Conservation (phyloP, 2,888 invertebrate genomes). For the Acronicta alni region DNA sequence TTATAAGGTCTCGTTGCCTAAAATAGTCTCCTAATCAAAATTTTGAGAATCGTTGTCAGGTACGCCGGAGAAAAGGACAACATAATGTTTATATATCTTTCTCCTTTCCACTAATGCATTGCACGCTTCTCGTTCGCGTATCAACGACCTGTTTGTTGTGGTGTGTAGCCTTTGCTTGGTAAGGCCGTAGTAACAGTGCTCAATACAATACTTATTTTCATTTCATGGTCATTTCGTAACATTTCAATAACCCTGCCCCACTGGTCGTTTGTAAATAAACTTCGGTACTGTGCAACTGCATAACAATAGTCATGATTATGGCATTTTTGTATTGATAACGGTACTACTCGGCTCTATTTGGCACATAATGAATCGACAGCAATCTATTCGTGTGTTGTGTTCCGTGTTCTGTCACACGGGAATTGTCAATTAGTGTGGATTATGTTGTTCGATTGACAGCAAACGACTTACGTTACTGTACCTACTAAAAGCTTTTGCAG, state of each 20-base stretch:
- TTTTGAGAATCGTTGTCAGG: conserved; percentile 69
- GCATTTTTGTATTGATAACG: conserved; percentile 53
- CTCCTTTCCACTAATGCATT: conserved; percentile 74
- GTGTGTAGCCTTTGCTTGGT: conserved; percentile 71
- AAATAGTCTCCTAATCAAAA: conserved; percentile 28
- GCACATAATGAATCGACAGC: conserved; percentile 34
- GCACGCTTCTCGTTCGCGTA: conserved; percentile 75
- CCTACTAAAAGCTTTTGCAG: background rate
- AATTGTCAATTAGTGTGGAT: conserved; percentile 32
- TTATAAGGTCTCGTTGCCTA: conserved; percentile 2
- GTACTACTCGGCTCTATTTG: conserved; percentile 47
- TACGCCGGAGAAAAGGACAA: conserved; percentile 65
- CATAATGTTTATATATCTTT: conserved; percentile 79
- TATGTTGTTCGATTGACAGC: conserved; percentile 12
- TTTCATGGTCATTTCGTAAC: conserved; percentile 86
- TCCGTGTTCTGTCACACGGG: conserved; percentile 38
- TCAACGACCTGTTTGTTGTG: conserved; percentile 83
- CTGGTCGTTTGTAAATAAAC: conserved; percentile 73
- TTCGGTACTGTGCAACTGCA: conserved; percentile 52
- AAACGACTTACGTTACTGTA: no score
- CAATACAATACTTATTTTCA: conserved; percentile 79
- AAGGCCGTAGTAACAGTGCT: conserved; percentile 76
- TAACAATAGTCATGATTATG: conserved; percentile 61
- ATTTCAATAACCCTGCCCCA: conserved; percentile 75
- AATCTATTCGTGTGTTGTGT: conserved; percentile 30